These are phyloP conservation scores for Trematomus loennbergii DNA, from an alignment of 2,113 vertebrate species.

Conservation along the genomic window DNA sequence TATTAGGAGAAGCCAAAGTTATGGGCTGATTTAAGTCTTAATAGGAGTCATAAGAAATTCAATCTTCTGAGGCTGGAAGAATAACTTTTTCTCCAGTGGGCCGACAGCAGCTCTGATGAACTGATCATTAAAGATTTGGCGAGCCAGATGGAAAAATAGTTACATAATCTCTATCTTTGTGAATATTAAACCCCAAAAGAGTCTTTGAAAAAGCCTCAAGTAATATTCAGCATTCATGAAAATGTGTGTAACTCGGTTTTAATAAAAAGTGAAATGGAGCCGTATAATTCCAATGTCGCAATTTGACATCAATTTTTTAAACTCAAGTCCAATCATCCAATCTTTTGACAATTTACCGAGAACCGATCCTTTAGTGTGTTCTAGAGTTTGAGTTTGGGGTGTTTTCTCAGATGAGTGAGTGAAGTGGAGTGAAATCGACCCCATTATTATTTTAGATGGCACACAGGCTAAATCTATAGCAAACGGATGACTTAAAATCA, in stretches of 20 bases:
- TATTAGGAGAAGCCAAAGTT: slow-evolving; percentile 1
- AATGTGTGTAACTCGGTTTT: slow-evolving; percentile 54
- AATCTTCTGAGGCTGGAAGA: slow-evolving; percentile 39
- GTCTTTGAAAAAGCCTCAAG: slow-evolving; percentile 42
- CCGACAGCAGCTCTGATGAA: slow-evolving; percentile 35
- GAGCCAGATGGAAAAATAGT: slow-evolving; percentile 33
- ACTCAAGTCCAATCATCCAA: slow-evolving; percentile 54
- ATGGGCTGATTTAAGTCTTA: slow-evolving; percentile 40
- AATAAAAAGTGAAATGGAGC: slow-evolving; percentile 61
- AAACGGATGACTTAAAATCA: slow-evolving; percentile 36
- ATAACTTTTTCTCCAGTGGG: background rate
- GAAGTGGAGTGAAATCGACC: slow-evolving; percentile 34
- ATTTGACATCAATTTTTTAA: slow-evolving; percentile 63
- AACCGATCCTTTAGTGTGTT: slow-evolving; percentile 26
- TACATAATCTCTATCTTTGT: slow-evolving; percentile 26
- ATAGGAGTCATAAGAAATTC: slow-evolving; percentile 38
- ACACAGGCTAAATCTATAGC: slow-evolving; percentile 21
- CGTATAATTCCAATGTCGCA: slow-evolving; percentile 55
- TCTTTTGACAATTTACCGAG: slow-evolving; percentile 55
- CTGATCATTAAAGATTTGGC: slow-evolving; percentile 25
- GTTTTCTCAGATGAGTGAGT: slow-evolving; percentile 19
- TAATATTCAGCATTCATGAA: slow-evolving; percentile 46
- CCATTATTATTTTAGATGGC: slow-evolving; percentile 44
- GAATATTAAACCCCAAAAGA: slow-evolving; percentile 58
- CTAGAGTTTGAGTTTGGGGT: slow-evolving; percentile 32